Percentiles rank a stretch among this genome's conserved stretches.
Conservation (phyloP, 2,888 invertebrate genomes). For the Xanthostigma xanthostigma region DNA sequence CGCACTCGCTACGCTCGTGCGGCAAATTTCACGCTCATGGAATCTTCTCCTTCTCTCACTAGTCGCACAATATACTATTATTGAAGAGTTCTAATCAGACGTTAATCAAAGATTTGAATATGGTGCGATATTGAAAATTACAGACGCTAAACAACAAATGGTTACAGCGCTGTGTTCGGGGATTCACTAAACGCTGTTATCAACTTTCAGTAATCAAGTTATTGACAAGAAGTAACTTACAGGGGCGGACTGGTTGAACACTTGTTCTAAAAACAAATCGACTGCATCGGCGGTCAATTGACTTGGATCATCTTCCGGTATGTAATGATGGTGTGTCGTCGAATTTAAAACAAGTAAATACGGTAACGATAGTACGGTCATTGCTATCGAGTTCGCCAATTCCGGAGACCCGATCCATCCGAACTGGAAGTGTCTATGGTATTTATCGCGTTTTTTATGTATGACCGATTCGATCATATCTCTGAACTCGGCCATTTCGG, state of each 20-base stretch:
- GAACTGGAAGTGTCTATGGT: slow-evolving; percentile 78
- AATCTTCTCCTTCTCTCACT: no score
- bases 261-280: slow-evolving; percentile 56
- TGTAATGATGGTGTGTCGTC: slow-evolving; percentile 80
- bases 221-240: slow-evolving; percentile 32
- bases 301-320: slow-evolving; percentile 71
- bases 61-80: no score
- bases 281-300: slow-evolving; percentile 69
- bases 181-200: no score
- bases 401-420: slow-evolving; percentile 89
- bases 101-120: no score
- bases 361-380: slow-evolving; percentile 71
- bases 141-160: not conserved
- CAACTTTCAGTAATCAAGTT: no score
- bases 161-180: not conserved
- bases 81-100: no score
- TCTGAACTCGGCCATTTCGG: slow-evolving; percentile 60
- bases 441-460: slow-evolving; percentile 52
- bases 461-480: slow-evolving; percentile 9
- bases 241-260: slow-evolving; percentile 63
- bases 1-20: no score
- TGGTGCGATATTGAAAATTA: not conserved
- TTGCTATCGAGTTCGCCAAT: slow-evolving; percentile 84
- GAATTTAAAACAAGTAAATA: slow-evolving; percentile 84
- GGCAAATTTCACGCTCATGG: no score